These are phyloP conservation scores for Formica exsecta DNA, from an alignment of 1,140 invertebrate species.

Conservation along the genomic window DNA sequence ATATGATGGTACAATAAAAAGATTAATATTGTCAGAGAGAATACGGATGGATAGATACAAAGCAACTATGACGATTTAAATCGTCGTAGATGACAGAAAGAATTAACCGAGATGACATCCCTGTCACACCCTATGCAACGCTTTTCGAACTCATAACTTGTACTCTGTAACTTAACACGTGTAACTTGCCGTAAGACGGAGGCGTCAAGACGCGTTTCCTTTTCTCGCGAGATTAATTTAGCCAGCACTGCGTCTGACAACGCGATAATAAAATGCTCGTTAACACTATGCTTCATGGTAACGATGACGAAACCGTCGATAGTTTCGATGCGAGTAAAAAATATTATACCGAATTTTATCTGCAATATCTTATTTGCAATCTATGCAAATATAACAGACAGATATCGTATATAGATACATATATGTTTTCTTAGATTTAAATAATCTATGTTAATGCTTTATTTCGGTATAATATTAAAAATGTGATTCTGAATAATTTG, in stretches of 20 bases:
- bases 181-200: conserved; percentile 67
- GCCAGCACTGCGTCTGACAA: conserved; percentile 18
- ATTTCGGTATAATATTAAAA: neutral
- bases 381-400: neutral
- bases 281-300: conserved; percentile 48
- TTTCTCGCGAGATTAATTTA: conserved; percentile 73
- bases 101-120: conserved; percentile 77
- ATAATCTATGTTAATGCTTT: neutral
- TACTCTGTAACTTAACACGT: conserved; percentile 76
- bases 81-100: conserved; percentile 73
- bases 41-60: conserved; percentile 49
- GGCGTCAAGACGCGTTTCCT: conserved; percentile 34
- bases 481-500: neutral
- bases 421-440: neutral
- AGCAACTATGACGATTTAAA: neutral
- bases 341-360: neutral
- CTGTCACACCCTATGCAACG: conserved; percentile 63
- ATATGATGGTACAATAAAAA: neutral
- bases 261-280: conserved; percentile 60
- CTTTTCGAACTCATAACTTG: conserved; percentile 72
- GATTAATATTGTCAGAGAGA: neutral
- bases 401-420: neutral
- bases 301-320: conserved; percentile 24
- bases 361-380: neutral
- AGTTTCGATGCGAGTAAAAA: neutral